phyloP scores from a whole-genome alignment of 2,113 vertebrate species.

The Trematomus loennbergii region DNA sequence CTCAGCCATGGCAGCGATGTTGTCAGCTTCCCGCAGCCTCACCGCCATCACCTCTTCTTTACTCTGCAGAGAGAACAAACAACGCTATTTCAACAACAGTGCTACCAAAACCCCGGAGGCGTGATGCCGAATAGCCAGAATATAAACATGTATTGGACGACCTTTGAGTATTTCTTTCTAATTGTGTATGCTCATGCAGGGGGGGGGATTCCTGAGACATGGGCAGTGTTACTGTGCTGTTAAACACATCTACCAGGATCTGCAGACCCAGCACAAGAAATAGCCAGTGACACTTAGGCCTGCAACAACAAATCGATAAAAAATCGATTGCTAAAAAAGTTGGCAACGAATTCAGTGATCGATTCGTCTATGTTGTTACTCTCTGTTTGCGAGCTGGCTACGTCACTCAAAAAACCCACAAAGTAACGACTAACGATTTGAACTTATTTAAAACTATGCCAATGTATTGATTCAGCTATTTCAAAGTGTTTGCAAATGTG shows the following conservation, averaged over 20 bases:
- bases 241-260: slow-evolving; percentile 6
- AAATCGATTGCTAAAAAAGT: too few relatives aligned
- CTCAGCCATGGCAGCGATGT: slow-evolving; percentile 96
- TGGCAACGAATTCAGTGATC: too few relatives aligned
- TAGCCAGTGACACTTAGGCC: background rate
- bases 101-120: too few relatives aligned
- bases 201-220: background rate
- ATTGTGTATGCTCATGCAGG: background rate
- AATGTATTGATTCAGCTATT: too few relatives aligned
- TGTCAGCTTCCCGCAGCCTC: slow-evolving; percentile 94
- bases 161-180: background rate
- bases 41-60: slow-evolving; percentile 99
- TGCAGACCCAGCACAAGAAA: background rate
- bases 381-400: too few relatives aligned
- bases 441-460: too few relatives aligned
- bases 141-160: background rate
- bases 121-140: background rate
- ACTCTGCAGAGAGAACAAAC: slow-evolving; percentile 82
- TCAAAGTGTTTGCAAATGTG: too few relatives aligned
- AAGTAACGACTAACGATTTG: too few relatives aligned
- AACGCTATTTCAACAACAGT: background rate
- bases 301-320: too few relatives aligned
- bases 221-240: background rate
- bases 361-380: too few relatives aligned
- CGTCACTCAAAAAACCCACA: too few relatives aligned